phyloP scores from a whole-genome alignment of 64 coral and sea anemone species.

The Montipora sp. region DNA sequence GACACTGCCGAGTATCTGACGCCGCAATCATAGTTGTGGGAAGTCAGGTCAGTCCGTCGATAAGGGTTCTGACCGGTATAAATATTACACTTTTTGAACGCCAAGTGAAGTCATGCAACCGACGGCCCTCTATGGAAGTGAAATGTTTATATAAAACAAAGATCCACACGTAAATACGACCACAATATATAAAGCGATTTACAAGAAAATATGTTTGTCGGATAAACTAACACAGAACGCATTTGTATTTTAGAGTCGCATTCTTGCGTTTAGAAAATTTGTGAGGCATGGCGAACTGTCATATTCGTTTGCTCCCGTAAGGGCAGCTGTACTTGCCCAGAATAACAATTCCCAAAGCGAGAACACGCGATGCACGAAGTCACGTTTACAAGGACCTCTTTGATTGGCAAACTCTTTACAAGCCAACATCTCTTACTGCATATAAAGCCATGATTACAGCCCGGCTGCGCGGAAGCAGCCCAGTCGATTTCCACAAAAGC shows the following conservation, averaged over 20 bases:
- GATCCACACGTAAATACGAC: slow-evolving; percentile 46
- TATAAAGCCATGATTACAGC: neutral
- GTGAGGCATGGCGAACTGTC: neutral
- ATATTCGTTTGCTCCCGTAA: neutral
- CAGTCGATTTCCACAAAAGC: neutral
- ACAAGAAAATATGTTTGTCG: slow-evolving; percentile 55
- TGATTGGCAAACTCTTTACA: slow-evolving; percentile 31
- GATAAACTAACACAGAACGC: slow-evolving; percentile 30
- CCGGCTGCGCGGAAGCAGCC: neutral
- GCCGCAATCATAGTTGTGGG: neutral
- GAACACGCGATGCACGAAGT: slow-evolving; percentile 39
- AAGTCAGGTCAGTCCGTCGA: neutral
- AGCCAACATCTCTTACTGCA: slow-evolving; percentile 29
- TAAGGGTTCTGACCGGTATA: neutral
- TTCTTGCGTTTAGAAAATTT: slow-evolving; percentile 40
- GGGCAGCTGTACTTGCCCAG: neutral
- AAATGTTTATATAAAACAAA: slow-evolving; percentile 64
- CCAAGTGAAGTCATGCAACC: slow-evolving; percentile 2
- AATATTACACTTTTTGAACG: neutral
- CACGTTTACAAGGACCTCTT: slow-evolving; percentile 16
- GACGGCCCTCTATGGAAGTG: slow-evolving; percentile 47
- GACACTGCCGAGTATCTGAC: neutral
- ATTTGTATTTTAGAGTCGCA: slow-evolving; percentile 8
- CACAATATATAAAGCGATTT: slow-evolving; percentile 60
- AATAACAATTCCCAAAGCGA: slow-evolving; percentile 41